These are phyloP conservation scores for Patiria miniata DNA, from an alignment of 35 echinoderm and acorn worm genomes.

Conservation along the genomic window DNA sequence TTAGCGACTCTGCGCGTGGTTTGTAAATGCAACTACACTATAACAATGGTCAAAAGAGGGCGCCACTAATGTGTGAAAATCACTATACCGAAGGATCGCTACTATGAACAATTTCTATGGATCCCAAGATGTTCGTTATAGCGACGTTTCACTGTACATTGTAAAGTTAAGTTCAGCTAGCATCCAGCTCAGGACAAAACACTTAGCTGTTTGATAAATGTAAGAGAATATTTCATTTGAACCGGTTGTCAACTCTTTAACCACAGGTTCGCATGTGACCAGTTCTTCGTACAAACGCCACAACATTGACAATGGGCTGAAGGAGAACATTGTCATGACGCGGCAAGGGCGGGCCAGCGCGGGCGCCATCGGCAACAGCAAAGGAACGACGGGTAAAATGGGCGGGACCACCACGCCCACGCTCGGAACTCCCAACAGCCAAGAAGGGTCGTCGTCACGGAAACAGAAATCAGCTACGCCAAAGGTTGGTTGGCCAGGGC, in stretches of 20 bases:
- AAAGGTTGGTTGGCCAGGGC: constrained; percentile 2
- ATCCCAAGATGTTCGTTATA: too few relatives aligned
- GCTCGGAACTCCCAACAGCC: constrained; percentile 25
- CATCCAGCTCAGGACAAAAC: too few relatives aligned
- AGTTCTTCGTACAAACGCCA: constrained; percentile 61
- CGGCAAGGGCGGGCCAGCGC: constrained; percentile 37
- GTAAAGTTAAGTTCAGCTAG: too few relatives aligned
- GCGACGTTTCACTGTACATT: too few relatives aligned
- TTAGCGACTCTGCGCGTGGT: too few relatives aligned
- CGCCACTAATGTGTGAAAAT: too few relatives aligned
- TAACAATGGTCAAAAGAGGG: too few relatives aligned
- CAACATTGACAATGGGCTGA: constrained; percentile 64
- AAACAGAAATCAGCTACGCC: constrained; percentile 59
- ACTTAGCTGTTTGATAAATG: too few relatives aligned
- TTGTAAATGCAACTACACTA: too few relatives aligned
- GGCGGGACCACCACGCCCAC: constrained; percentile 29
- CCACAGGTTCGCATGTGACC: constrained; percentile 53
- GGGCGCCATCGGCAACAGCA: constrained; percentile 51
- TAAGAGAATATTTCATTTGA: too few relatives aligned
- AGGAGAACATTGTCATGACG: constrained; percentile 66
- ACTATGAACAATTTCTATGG: too few relatives aligned
- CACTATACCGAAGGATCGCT: too few relatives aligned
- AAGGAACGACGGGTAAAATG: neutral
- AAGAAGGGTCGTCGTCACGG: constrained; percentile 25
- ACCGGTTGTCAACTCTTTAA: neutral